Conservation (phyloP, 2,797 vertebrate species). For the Arvicola amphibius region DNA sequence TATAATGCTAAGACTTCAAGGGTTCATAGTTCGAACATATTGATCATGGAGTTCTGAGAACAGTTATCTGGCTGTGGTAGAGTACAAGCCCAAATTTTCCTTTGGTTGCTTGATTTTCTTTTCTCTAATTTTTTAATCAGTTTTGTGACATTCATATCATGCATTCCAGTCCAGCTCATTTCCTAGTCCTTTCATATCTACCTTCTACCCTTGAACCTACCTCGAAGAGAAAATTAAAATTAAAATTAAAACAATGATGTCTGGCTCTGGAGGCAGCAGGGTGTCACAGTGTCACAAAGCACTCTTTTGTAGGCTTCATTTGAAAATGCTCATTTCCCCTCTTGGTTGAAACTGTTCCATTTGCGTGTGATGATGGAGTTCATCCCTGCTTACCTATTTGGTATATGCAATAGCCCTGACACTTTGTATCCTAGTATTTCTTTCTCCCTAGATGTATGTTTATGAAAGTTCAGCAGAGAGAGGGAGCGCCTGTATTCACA, state of each 20-base stretch:
- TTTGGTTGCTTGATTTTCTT: neutral
- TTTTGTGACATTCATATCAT: neutral
- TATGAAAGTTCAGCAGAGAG: neutral
- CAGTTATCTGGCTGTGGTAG: neutral
- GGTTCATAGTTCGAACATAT: neutral
- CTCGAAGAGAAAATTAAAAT: neutral
- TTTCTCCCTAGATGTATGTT: neutral
- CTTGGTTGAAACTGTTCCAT: no score
- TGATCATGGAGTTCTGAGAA: neutral
- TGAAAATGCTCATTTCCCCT: neutral
- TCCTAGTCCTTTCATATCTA: neutral
- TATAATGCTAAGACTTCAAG: neutral
- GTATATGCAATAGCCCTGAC: neutral
- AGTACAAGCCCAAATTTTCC: neutral
- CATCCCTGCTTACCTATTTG: neutral
- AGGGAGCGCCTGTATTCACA: neutral
- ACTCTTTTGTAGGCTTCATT: neutral
- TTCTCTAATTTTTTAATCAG: neutral
- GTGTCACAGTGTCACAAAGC: neutral
- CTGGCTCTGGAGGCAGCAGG: neutral
- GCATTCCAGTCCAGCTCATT: neutral
- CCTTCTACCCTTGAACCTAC: neutral
- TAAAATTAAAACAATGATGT: neutral
- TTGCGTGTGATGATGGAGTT: neutral
- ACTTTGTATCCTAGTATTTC: neutral